Conservation (phyloP, 2,797 vertebrate genomes). For the Neoniphon sammara region DNA sequence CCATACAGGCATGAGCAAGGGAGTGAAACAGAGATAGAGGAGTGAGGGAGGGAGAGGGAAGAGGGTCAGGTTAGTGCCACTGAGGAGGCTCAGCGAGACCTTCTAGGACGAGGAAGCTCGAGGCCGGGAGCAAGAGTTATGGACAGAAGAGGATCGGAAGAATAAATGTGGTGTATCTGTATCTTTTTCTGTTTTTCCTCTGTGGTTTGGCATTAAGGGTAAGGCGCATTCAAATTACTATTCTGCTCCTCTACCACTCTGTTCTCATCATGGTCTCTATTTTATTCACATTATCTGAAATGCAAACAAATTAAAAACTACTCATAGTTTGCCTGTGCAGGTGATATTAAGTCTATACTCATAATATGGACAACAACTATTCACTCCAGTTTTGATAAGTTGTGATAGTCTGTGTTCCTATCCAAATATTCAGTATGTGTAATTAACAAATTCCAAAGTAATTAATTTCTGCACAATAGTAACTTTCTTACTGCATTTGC, state of each 20-base stretch:
- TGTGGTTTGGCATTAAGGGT: constrained; percentile 48
- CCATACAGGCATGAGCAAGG: not conserved
- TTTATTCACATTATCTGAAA: not conserved
- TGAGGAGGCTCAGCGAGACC: constrained; percentile 23
- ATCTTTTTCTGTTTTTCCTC: constrained; percentile 12
- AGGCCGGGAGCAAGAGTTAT: constrained; percentile 43
- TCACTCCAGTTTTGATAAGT: not conserved
- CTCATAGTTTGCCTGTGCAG: too few relatives aligned
- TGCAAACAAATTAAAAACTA: not conserved
- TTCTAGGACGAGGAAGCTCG: constrained; percentile 19
- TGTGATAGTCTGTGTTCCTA: too few relatives aligned
- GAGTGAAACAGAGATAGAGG: constrained; percentile 12
- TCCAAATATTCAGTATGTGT: too few relatives aligned
- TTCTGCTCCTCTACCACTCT: not conserved
- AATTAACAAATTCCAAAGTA: too few relatives aligned
- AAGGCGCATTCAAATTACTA: constrained; percentile 24
- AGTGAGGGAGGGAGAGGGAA: not conserved
- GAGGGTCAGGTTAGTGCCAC: constrained; percentile 1
- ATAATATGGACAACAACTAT: not conserved
- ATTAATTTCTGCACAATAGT: too few relatives aligned
- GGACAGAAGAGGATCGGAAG: constrained; percentile 35
- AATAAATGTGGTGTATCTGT: constrained; percentile 10
- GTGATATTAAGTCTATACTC: too few relatives aligned
- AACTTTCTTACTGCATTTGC: too few relatives aligned
- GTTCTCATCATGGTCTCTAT: not conserved